A percentile compares a stretch with the other conserved stretches of the same genome.
Evolutionary conservation across 2,888 invertebrate genomes (phyloP).

Genomic region (Hypomecis atomaria): DNA sequence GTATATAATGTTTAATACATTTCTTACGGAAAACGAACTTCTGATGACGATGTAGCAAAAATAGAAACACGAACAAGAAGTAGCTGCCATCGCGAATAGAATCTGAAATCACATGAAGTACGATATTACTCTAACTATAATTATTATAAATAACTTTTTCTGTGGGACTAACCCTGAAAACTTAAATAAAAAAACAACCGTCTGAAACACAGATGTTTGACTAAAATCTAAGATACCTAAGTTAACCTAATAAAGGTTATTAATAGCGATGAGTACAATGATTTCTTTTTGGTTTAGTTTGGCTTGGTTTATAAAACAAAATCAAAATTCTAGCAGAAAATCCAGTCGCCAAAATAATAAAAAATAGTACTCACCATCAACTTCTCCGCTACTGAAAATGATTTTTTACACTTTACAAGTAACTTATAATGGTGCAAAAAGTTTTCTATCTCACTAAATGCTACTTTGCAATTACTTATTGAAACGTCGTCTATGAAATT

Average conservation of each 20-base stretch:
- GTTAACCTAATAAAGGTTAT: background rate
- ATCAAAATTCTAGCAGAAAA: no score
- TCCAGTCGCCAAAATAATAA: no score
- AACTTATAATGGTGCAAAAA: background rate
- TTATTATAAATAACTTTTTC: no score
- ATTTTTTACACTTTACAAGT: background rate
- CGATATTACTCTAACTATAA: background rate
- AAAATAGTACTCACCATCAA: background rate
- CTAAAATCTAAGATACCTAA: no score
- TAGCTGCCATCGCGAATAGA: background rate
- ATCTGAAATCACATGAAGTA: background rate
- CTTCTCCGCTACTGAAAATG: slow-evolving; percentile 1
- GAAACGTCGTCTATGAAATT: background rate
- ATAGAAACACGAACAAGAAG: slow-evolving; percentile 4
- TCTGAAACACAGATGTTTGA: no score
- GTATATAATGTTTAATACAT: background rate
- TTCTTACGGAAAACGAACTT: background rate
- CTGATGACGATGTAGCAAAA: slow-evolving; percentile 2
- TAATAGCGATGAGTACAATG: background rate
- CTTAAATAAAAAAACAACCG: no score
- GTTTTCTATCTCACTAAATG: background rate
- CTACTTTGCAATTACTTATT: background rate
- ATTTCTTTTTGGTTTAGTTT: background rate
- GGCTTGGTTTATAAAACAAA: no score
- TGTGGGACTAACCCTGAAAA: no score